Evolutionary conservation across 2,888 invertebrate species (phyloP).

Genomic region (Aromia moschata): DNA sequence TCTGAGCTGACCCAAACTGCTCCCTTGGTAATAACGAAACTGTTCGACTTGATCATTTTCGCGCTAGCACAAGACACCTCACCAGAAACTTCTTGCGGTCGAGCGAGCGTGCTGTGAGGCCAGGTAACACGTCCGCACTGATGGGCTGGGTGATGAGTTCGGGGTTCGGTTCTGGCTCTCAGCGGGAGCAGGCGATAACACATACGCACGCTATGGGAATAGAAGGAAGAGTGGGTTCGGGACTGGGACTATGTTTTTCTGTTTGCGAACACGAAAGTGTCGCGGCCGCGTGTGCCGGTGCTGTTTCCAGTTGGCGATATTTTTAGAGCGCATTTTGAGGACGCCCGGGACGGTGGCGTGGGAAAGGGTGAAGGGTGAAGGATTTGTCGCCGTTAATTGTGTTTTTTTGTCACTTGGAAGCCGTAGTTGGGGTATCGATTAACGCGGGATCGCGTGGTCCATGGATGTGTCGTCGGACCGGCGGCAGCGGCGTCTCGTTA

Average conservation of each 20-base stretch:
- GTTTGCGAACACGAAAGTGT: background rate
- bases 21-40: background rate
- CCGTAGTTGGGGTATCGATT: background rate
- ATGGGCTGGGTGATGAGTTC: background rate
- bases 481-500: background rate
- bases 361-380: background rate
- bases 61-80: too few relatives aligned
- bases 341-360: background rate
- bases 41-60: constrained; percentile 1
- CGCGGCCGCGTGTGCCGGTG: background rate
- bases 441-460: background rate
- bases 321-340: background rate
- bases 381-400: background rate
- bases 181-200: background rate
- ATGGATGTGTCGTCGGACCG: background rate
- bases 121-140: background rate
- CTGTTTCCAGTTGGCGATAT: background rate
- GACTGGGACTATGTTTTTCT: background rate
- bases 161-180: background rate
- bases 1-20: background rate
- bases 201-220: background rate
- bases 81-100: too few relatives aligned
- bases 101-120: background rate
- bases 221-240: too few relatives aligned
- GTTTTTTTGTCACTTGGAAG: background rate